Evolutionary conservation across 2,888 invertebrate genomes (phyloP).

Genomic region (Eulithis testata): DNA sequence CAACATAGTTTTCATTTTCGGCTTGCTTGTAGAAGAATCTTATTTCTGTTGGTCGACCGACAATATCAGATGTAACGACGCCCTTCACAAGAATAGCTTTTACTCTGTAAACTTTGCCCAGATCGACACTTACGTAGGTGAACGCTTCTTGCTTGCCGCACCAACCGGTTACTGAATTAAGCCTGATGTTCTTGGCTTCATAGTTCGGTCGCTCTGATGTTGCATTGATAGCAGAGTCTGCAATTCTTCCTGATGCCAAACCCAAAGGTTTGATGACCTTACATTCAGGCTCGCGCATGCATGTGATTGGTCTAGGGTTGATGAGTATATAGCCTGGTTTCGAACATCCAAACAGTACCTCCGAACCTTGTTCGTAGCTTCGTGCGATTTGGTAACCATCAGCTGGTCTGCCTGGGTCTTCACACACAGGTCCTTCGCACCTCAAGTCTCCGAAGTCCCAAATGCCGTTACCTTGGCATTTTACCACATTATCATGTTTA

Average conservation of each 20-base stretch:
- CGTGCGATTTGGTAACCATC: conserved; percentile 94
- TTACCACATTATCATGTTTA: conserved; percentile 95
- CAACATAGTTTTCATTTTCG: conserved; percentile 97
- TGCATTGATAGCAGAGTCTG: conserved; percentile 97
- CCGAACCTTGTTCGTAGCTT: conserved; percentile 95
- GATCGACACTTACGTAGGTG: conserved; percentile 97
- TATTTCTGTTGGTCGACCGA: conserved; percentile 97
- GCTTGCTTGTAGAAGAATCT: conserved; percentile 98
- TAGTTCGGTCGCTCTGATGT: conserved; percentile 97
- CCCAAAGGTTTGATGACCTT: conserved; percentile 96
- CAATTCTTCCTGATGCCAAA: conserved; percentile 95
- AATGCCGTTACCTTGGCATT: conserved; percentile 95
- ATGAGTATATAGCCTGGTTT: conserved; percentile 97
- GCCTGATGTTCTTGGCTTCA: conserved; percentile 93
- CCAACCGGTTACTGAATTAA: conserved; percentile 98
- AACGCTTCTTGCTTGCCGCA: conserved; percentile 98
- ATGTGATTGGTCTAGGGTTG: conserved; percentile 95
- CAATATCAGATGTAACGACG: conserved; percentile 97
- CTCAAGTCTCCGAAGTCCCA: conserved; percentile 99
- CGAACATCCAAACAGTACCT: conserved; percentile 95
- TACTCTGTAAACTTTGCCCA: conserved; percentile 96
- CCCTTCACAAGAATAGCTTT: conserved; percentile 97
- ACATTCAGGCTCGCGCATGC: conserved; percentile 96
- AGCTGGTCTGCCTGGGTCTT: conserved; percentile 97
- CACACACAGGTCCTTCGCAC: conserved; percentile 98